These are phyloP conservation scores for Zaprionus obscuricornis DNA, from an alignment of 2,888 invertebrate species.

Conservation along the genomic window DNA sequence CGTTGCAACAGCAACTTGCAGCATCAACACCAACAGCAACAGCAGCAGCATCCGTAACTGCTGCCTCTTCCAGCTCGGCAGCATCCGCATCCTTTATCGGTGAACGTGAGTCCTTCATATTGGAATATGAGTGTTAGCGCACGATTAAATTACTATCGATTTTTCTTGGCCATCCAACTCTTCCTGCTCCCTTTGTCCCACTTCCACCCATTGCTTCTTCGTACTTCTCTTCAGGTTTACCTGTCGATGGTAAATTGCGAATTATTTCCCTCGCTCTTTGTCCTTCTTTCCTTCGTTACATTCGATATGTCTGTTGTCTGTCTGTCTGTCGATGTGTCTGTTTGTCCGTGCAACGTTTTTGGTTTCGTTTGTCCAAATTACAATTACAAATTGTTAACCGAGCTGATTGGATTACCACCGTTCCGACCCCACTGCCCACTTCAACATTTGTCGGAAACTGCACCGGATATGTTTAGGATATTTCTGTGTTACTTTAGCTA, in stretches of 20 bases:
- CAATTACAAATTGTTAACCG: conserved; percentile 65
- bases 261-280: conserved; percentile 11
- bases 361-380: conserved; percentile 55
- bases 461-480: too few relatives aligned
- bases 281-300: background rate
- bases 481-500: too few relatives aligned
- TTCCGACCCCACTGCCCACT: background rate
- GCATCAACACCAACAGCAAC: conserved; percentile 30
- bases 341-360: conserved; percentile 26
- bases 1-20: conserved; percentile 42
- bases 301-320: background rate
- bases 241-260: conserved; percentile 23
- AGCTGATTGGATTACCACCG: conserved; percentile 50
- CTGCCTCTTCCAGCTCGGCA: conserved; percentile 8
- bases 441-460: conserved; percentile 19
- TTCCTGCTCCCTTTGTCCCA: too few relatives aligned
- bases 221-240: too few relatives aligned
- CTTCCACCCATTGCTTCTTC: background rate
- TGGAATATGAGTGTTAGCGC: conserved; percentile 83
- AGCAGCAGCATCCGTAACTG: background rate
- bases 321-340: conserved; percentile 10
- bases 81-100: conserved; percentile 27
- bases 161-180: background rate
- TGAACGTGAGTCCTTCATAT: conserved; percentile 78
- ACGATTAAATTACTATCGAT: conserved; percentile 60